Base-by-base conservation (phyloP, 2,888 invertebrate genomes). In the Troides oblongomaculatus region DNA sequence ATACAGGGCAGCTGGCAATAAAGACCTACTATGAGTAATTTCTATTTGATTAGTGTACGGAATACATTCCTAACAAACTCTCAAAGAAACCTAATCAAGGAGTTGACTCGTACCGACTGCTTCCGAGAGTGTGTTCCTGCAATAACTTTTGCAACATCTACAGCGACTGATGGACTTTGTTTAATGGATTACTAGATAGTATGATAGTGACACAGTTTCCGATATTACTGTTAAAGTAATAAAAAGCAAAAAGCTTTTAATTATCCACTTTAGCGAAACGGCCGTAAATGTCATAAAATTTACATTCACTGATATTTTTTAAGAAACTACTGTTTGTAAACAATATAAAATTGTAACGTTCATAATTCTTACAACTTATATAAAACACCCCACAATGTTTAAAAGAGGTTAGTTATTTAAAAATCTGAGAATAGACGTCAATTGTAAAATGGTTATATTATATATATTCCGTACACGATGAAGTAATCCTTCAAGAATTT, bases 401-500 rank as follows among this genome's bases (percentile, higher is more conserved):
- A 14, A 46, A 46, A 46, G 46, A 46, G 14, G 46, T 46, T n/a
- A n/a, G 53, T 14, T 6, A 18, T 30, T 58, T 18, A 10, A n/a
- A 14, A 50, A 66, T 60, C 21, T 60, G 21, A 57, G n/a, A 43
- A n/a, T 62, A 66, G 58, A 30, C 68, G 39, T 25, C 23, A 50
- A 58, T 39, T 57, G 18, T 6, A 36, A 65, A 46, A 21, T 30
- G n/a, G 36, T 50, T 66, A 64, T 70, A 66, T 70, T 66, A 64
- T 70, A 66, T 70, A 66, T 70, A 70, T 63, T 64, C 53, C 59
- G 46, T 25, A 58, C 69, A 43, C 57, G 77, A 81, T 87, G 83
- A 79, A 75, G 81, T 85, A 86, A 88, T 82, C 77, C 68, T 71
- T 73, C 68, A 86, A 80, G 85, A 87, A 89, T 88, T 85, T 77